Conservation (phyloP, 2,888 invertebrate genomes). For the Limnephilus marmoratus region DNA sequence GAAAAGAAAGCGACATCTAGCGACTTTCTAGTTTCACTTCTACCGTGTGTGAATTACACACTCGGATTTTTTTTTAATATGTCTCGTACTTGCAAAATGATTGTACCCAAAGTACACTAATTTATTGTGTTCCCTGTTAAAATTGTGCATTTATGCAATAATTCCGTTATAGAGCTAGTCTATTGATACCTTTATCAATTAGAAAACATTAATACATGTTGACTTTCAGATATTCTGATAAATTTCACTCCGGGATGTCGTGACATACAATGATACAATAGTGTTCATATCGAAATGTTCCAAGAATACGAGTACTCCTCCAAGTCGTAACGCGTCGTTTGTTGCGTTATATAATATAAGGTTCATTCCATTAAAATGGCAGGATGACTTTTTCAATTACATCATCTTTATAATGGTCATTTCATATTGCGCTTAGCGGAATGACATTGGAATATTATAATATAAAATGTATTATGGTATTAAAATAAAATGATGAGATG, state of each 20-base stretch:
- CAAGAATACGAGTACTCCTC: background rate
- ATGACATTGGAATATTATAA: constrained; percentile 15
- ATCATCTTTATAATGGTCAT: constrained; percentile 32
- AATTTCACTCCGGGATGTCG: background rate
- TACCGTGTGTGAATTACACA: no score
- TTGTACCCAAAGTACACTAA: no score
- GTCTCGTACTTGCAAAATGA: no score
- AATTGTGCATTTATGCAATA: no score
- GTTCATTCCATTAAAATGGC: background rate
- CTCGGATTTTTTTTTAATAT: no score
- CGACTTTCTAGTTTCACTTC: no score
- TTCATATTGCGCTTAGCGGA: constrained; percentile 6
- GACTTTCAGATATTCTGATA: background rate
- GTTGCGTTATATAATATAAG: background rate
- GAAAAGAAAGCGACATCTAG: no score
- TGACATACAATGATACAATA: background rate
- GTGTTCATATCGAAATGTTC: background rate
- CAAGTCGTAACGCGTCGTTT: background rate
- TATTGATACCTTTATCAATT: background rate
- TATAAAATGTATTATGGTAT: background rate
- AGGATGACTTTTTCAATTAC: constrained; percentile 13
- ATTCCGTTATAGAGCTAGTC: no score
- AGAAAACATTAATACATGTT: background rate
- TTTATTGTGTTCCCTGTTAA: no score
- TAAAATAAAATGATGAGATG: background rate